These are phyloP conservation scores for Astropecten irregularis DNA, from an alignment of 53 echinoderm and acorn worm genomes.

Conservation along the genomic window DNA sequence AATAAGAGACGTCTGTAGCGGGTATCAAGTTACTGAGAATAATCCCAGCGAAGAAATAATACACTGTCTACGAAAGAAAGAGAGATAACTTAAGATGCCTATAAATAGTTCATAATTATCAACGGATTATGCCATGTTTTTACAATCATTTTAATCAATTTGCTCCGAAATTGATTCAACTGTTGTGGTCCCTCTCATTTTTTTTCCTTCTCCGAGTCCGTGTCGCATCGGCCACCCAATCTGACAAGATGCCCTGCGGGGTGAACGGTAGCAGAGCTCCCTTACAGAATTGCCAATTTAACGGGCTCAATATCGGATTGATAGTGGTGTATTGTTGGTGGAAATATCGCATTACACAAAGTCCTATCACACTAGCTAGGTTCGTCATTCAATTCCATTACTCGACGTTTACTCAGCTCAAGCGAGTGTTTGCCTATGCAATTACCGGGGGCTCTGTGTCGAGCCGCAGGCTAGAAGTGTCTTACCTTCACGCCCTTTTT, in stretches of 20 bases:
- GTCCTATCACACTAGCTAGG: not conserved
- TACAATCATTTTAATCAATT: too few relatives aligned
- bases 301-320: not conserved
- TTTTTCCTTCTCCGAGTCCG: not conserved
- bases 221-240: constrained; percentile 29
- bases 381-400: not conserved
- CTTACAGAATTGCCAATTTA: constrained; percentile 31
- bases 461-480: constrained; percentile 24
- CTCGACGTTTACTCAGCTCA: constrained; percentile 27
- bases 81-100: too few relatives aligned
- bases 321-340: not conserved
- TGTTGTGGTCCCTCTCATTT: too few relatives aligned
- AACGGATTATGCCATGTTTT: too few relatives aligned
- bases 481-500: too few relatives aligned
- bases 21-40: too few relatives aligned
- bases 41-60: too few relatives aligned
- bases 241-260: constrained; percentile 36
- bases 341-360: not conserved
- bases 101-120: too few relatives aligned
- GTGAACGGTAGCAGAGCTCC: not conserved
- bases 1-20: too few relatives aligned
- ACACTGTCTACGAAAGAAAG: too few relatives aligned
- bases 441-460: not conserved
- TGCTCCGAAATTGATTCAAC: too few relatives aligned
- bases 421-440: constrained; percentile 38